Conservation (phyloP, 2,797 vertebrate genomes). For the Falco columbarius region DNA sequence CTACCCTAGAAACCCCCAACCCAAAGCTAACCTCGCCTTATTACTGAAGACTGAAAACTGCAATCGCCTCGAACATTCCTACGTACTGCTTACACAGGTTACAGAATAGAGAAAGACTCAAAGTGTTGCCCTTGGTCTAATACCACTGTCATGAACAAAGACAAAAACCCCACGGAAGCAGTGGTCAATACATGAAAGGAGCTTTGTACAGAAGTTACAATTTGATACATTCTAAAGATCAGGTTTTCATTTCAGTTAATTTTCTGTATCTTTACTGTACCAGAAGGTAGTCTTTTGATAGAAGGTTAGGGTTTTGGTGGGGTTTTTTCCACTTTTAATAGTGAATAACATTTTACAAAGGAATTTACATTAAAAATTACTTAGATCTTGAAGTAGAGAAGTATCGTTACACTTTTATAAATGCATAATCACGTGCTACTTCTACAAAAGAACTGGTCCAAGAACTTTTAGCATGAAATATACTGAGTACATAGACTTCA, state of each 20-base stretch:
- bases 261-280: conserved; percentile 37
- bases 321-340: background rate
- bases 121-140: background rate
- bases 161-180: background rate
- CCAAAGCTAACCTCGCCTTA: background rate
- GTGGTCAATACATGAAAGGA: conserved; percentile 5
- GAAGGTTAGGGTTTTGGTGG: background rate
- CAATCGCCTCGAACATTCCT: background rate
- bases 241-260: conserved; percentile 41
- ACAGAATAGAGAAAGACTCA: background rate
- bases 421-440: background rate
- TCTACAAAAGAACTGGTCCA: background rate
- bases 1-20: background rate
- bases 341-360: conserved; percentile 30
- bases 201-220: conserved; percentile 10
- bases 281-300: background rate
- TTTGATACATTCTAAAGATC: background rate
- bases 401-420: conserved; percentile 1
- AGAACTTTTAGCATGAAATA: background rate
- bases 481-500: background rate
- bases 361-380: conserved; percentile 51
- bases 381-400: conserved; percentile 30
- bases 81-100: background rate
- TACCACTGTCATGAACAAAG: background rate
- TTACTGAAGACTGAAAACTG: background rate